These are phyloP conservation scores for Drosophila mauritiana DNA, from an alignment of 1,140 invertebrate genomes.

Conservation along the genomic window DNA sequence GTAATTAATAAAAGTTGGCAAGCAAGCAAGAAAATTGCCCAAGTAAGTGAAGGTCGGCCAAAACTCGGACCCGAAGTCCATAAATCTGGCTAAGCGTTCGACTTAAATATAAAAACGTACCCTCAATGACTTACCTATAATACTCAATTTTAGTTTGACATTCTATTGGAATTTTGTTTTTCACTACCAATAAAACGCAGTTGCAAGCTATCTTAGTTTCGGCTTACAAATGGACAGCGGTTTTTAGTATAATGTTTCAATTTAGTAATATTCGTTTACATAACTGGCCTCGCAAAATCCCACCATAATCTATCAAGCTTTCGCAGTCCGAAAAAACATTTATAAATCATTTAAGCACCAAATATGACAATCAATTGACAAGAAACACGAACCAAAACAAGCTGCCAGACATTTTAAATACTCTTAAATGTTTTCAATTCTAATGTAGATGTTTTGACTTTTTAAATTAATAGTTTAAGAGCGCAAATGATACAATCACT, in stretches of 20 bases:
- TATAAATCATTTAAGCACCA: conserved; percentile 61
- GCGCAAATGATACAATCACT: no score
- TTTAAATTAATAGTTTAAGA: background rate
- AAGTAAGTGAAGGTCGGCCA: conserved; percentile 21
- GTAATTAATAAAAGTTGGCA: conserved; percentile 71
- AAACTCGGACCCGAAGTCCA: background rate
- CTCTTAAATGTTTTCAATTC: background rate
- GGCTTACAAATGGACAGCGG: conserved; percentile 23
- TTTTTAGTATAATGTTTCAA: conserved; percentile 31
- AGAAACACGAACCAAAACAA: conserved; percentile 18
- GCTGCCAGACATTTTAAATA: background rate
- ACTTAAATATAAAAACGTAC: background rate
- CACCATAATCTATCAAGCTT: conserved; percentile 45
- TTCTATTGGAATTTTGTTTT: background rate
- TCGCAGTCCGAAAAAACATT: conserved; percentile 38
- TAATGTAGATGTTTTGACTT: background rate
- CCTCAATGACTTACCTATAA: conserved; percentile 2
- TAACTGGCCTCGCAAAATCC: conserved; percentile 18
- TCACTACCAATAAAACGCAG: conserved; percentile 6
- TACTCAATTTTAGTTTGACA: conserved; percentile 3
- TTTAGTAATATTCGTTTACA: conserved; percentile 18
- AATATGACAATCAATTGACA: conserved; percentile 43
- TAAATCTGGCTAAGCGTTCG: conserved; percentile 4
- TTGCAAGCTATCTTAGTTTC: conserved; percentile 8
- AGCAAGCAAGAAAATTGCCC: conserved; percentile 28